phyloP scores from a whole-genome alignment of 2,113 vertebrate species.

The Microcebus lehilahytsara region DNA sequence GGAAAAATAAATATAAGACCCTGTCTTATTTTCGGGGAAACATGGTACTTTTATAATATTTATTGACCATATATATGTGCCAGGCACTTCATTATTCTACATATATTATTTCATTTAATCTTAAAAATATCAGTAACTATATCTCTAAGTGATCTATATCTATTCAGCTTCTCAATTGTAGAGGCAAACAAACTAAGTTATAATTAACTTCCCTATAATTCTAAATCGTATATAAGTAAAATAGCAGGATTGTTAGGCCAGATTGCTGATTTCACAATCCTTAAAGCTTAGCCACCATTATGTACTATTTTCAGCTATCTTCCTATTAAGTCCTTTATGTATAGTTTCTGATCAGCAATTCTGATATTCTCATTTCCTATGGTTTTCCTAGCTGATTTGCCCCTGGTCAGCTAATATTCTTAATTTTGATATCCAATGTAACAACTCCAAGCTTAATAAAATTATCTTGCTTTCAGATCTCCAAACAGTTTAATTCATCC shows the following conservation, averaged over 20 bases:
- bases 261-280: background rate
- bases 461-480: background rate
- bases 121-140: background rate
- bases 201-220: background rate
- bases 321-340: background rate
- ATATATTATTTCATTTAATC: background rate
- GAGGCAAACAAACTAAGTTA: background rate
- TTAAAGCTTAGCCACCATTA: background rate
- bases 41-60: background rate
- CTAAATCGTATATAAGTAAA: background rate
- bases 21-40: too few species aligned
- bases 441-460: background rate
- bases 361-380: background rate
- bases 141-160: background rate
- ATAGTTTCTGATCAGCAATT: background rate
- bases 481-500: background rate
- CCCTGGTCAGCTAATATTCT: background rate
- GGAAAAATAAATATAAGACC: too few species aligned
- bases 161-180: background rate
- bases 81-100: background rate
- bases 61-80: background rate
- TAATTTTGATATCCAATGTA: background rate
- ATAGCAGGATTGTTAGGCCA: background rate
- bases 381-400: background rate
- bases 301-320: background rate